Percentiles rank a stretch among this genome's conserved stretches.
These are phyloP conservation scores for Sarcophaga caerulescens DNA, from an alignment of 2,888 invertebrate genomes.

Conservation along the genomic window DNA sequence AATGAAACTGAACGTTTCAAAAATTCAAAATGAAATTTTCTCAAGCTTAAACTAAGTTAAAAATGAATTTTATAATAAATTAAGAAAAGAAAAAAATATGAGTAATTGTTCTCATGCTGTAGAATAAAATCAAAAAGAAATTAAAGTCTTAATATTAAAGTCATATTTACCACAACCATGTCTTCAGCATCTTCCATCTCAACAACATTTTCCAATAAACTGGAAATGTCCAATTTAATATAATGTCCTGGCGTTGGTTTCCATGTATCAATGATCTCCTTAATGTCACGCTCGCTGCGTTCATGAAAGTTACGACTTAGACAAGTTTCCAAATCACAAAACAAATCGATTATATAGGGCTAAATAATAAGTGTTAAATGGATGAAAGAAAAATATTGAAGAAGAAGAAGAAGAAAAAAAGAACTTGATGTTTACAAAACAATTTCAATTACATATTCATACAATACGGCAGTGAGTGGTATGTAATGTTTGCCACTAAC, in stretches of 20 bases:
- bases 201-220: constrained; percentile 91
- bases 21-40: neutral
- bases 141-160: constrained; percentile 12
- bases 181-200: constrained; percentile 90
- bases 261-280: constrained; percentile 87
- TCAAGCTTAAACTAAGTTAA: neutral
- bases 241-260: constrained; percentile 91
- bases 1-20: neutral
- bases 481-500: neutral
- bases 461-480: neutral
- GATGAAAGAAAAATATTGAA: constrained; percentile 4
- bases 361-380: constrained; percentile 76
- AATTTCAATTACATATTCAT: neutral
- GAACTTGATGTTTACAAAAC: neutral
- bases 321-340: constrained; percentile 89
- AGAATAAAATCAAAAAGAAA: neutral
- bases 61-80: neutral
- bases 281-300: constrained; percentile 89
- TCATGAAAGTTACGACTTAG: constrained; percentile 92
- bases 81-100: neutral
- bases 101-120: constrained; percentile 16
- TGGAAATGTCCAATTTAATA: constrained; percentile 90
- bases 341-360: constrained; percentile 96
- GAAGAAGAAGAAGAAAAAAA: constrained; percentile 17
- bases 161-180: constrained; percentile 80